Conservation (phyloP, 2,888 invertebrate species). For the Bellardia pandia region DNA sequence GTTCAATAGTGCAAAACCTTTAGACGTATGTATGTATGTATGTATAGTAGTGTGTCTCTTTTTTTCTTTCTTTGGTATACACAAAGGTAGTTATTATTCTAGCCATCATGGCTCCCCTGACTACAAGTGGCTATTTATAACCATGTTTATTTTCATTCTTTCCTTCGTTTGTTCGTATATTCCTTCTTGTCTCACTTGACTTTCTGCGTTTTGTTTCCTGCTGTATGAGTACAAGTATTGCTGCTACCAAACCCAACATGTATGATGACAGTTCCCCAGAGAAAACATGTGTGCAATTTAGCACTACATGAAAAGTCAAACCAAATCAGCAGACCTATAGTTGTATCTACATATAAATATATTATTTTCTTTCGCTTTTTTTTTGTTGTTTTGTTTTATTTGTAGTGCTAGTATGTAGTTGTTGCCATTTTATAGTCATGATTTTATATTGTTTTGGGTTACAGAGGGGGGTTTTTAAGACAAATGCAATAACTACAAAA, state of each 20-base stretch:
- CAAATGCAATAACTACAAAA: slow-evolving; percentile 78
- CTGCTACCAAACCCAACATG: slow-evolving; percentile 45
- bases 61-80: slow-evolving; percentile 13
- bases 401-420: slow-evolving; percentile 17
- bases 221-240: slow-evolving; percentile 33
- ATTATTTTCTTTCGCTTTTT: slow-evolving; percentile 14
- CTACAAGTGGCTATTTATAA: slow-evolving; percentile 54
- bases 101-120: slow-evolving; percentile 66
- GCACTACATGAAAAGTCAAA: slow-evolving; percentile 77
- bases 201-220: slow-evolving; percentile 52
- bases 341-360: slow-evolving; percentile 60
- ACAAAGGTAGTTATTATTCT: slow-evolving; percentile 68
- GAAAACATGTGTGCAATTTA: slow-evolving; percentile 80
- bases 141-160: slow-evolving; percentile 43
- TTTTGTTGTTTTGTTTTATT: slow-evolving; percentile 32
- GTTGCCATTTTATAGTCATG: slow-evolving; percentile 41
- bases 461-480: slow-evolving; percentile 71
- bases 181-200: slow-evolving; percentile 32
- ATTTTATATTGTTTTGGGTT: slow-evolving; percentile 28
- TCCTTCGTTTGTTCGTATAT: background rate
- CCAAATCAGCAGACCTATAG: slow-evolving; percentile 60
- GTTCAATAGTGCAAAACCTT: slow-evolving; percentile 59
- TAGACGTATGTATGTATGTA: background rate
- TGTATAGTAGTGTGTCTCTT: background rate
- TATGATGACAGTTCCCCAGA: slow-evolving; percentile 74